Conservation (phyloP, 2,113 vertebrate species). For the Paratilapia polleni region DNA sequence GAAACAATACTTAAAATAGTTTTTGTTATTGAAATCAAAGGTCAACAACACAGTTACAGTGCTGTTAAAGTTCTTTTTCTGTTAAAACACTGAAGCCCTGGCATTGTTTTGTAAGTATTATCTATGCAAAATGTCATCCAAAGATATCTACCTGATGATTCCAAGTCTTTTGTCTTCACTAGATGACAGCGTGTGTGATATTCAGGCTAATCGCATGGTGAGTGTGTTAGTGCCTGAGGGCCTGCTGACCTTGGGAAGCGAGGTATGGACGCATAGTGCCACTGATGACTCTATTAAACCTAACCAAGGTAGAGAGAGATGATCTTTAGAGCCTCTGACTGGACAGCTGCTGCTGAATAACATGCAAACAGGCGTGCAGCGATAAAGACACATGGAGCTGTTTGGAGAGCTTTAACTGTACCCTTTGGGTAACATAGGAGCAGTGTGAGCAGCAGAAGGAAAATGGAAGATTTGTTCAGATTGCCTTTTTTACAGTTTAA, state of each 20-base stretch:
- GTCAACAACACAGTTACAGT: no score
- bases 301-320: slow-evolving; percentile 11
- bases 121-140: no score
- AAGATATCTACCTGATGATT: no score
- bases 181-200: slow-evolving; percentile 17
- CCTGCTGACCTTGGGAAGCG: slow-evolving; percentile 10
- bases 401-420: slow-evolving; percentile 21
- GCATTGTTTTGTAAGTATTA: not conserved
- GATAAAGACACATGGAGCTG: slow-evolving; percentile 21
- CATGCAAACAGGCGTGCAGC: slow-evolving; percentile 17
- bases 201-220: slow-evolving; percentile 11
- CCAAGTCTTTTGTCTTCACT: no score
- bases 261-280: not conserved
- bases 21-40: no score
- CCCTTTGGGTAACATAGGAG: slow-evolving; percentile 6
- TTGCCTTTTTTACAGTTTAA: slow-evolving; percentile 9
- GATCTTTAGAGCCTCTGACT: not conserved
- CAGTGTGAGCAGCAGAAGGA: not conserved
- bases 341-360: slow-evolving; percentile 21
- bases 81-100: not conserved
- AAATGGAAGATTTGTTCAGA: not conserved
- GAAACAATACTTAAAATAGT: no score
- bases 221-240: slow-evolving; percentile 5
- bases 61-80: no score
- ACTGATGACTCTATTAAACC: slow-evolving; percentile 36